phyloP scores from a whole-genome alignment of 2,113 vertebrate species.

The Rynchops niger region DNA sequence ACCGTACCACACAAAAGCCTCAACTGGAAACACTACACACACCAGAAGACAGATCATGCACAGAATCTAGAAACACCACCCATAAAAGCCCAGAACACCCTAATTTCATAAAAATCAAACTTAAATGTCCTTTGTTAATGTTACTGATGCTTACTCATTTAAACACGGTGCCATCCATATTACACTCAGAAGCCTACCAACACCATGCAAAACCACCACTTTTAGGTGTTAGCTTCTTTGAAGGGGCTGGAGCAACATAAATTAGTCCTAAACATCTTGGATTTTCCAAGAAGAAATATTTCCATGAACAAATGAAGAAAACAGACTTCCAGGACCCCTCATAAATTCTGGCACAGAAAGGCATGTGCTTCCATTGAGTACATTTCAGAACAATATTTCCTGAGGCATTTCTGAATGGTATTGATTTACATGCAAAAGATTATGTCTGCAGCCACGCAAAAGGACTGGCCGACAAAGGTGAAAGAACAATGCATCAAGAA shows the following conservation, averaged over 20 bases:
- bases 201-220: neutral
- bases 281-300: neutral
- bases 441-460: neutral
- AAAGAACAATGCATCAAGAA: neutral
- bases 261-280: neutral
- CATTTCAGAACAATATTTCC: constrained; percentile 36
- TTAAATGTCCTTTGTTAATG: neutral
- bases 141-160: neutral
- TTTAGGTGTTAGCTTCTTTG: neutral
- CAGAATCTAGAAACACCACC: neutral
- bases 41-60: neutral
- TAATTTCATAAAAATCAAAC: neutral
- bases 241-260: neutral
- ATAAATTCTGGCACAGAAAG: neutral
- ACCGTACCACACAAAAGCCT: neutral
- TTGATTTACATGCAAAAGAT: constrained; percentile 8
- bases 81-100: neutral
- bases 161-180: neutral
- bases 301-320: neutral
- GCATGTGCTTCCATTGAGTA: neutral
- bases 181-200: neutral
- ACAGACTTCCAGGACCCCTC: neutral
- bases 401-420: constrained; percentile 1
- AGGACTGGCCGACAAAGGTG: neutral
- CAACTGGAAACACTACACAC: neutral